Conservation (phyloP, 2,113 vertebrate species). For the Elephas maximus region DNA sequence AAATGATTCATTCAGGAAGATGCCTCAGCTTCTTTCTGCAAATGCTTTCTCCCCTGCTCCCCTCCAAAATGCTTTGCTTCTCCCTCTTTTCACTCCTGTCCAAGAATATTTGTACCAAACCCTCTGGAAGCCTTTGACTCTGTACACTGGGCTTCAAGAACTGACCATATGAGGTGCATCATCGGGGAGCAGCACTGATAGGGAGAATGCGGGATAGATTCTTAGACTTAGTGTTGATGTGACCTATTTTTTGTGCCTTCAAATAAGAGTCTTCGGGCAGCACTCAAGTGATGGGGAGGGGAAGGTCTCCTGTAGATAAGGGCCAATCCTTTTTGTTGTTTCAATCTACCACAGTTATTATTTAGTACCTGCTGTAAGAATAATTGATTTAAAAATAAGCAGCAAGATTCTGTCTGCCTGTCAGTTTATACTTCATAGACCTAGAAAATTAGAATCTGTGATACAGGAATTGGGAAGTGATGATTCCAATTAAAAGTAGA, state of each 20-base stretch:
- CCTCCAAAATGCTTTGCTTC: not conserved
- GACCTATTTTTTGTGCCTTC: conserved; percentile 57
- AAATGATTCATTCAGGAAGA: conserved; percentile 35
- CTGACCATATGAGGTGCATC: not conserved
- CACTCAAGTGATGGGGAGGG: not conserved
- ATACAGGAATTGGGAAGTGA: conserved; percentile 42
- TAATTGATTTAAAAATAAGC: conserved; percentile 54
- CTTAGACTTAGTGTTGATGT: conserved; percentile 4
- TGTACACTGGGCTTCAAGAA: not conserved
- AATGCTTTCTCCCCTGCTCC: not conserved
- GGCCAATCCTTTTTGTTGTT: conserved; percentile 5
- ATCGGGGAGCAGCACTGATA: not conserved
- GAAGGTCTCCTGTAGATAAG: conserved; percentile 5
- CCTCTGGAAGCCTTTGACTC: not conserved
- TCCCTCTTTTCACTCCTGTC: conserved; percentile 4
- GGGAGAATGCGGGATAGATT: not conserved
- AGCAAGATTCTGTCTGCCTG: not conserved
- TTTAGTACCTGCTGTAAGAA: not conserved
- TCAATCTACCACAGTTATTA: not conserved
- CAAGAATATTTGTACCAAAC: not conserved
- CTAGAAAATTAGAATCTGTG: conserved; percentile 50
- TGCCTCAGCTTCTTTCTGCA: conserved; percentile 32
- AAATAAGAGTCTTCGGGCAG: not conserved
- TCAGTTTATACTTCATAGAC: not conserved
- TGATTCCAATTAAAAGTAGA: conserved; percentile 30